Conservation (phyloP, 2,113 vertebrate genomes). For the Bucco capensis region DNA sequence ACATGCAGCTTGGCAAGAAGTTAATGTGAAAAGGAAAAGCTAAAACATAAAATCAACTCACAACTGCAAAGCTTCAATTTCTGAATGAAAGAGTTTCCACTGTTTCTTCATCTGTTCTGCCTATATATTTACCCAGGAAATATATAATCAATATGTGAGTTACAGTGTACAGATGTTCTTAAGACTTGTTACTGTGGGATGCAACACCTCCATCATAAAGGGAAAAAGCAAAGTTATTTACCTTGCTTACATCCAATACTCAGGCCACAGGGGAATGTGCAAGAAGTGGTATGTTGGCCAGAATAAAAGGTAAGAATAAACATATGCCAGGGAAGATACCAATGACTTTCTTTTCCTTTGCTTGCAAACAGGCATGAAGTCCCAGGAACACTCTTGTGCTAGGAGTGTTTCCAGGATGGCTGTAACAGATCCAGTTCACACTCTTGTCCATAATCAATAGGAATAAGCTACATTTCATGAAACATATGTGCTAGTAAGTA, state of each 20-base stretch:
- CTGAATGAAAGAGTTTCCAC: slow-evolving; percentile 76
- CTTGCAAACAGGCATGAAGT: neutral
- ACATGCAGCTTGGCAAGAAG: slow-evolving; percentile 46
- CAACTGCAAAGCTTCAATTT: slow-evolving; percentile 76
- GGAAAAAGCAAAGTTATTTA: neutral
- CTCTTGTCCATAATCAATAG: neutral
- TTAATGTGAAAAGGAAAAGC: slow-evolving; percentile 24
- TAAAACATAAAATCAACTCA: slow-evolving; percentile 63
- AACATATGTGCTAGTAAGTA: neutral
- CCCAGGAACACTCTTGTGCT: neutral
- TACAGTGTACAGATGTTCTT: neutral
- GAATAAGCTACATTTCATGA: neutral
- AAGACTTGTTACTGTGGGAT: neutral
- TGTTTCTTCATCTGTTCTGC: slow-evolving; percentile 50
- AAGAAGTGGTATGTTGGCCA: neutral
- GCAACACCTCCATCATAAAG: neutral
- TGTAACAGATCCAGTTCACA: neutral
- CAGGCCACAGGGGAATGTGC: neutral
- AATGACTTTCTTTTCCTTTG: neutral
- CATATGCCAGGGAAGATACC: neutral
- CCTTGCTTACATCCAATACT: neutral
- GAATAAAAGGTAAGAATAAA: neutral
- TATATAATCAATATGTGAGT: neutral
- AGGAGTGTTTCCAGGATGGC: neutral
- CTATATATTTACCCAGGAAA: slow-evolving; percentile 48